Evolutionary conservation across 2,797 vertebrate species (phyloP), one percentile per base, ranked within the genome.

Genomic region (Momotus momota): DNA sequence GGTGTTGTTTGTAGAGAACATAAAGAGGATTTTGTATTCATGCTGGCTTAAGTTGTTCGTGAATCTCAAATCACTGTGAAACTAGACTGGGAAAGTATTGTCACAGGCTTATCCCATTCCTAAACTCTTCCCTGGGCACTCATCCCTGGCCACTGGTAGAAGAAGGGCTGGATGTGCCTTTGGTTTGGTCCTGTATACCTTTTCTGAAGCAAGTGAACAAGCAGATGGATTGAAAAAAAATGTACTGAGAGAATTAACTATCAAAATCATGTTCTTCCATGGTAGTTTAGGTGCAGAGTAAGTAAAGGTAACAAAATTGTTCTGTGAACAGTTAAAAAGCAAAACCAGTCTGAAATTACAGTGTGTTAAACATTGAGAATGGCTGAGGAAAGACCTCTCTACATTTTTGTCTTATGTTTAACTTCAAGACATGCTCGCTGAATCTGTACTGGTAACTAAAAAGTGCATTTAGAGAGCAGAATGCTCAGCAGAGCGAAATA

Each of bases 401-500:
- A 12, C 11, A 6, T 38, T 60, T 55, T 73, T 35, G 20, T 62
- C 33, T 43, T 77, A 17, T 2, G 8, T 15, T 5, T 74, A 46
- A 29, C 45, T 71, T n/a, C 5, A 3, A 73, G 60, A 25, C 23
- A 43, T 27, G 19, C 19, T 61, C 2, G 6, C 29, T 57, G 60
- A 9, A 48, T 64, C 21, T 57, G 33, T 86, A 62, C 18, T 16
- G 19, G 31, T 62, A 71, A 80, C 17, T 40, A 67, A 45, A 58
- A 57, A 22, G 14, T 2, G 0, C 2, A 2, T 22, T 71, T 58
- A 58, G 31, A 66, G 21, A 35, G 35, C 7, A 3, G 14, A 66
- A 43, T 27, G 8, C 35, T 88, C 66, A 71, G 86, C 35, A 60
- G 51, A 67, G 18, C 27, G 26, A 26, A 70, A 67, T 16, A n/a